phyloP scores from a whole-genome alignment of 2,797 vertebrate genomes.

The Gymnothorax reevesii region DNA sequence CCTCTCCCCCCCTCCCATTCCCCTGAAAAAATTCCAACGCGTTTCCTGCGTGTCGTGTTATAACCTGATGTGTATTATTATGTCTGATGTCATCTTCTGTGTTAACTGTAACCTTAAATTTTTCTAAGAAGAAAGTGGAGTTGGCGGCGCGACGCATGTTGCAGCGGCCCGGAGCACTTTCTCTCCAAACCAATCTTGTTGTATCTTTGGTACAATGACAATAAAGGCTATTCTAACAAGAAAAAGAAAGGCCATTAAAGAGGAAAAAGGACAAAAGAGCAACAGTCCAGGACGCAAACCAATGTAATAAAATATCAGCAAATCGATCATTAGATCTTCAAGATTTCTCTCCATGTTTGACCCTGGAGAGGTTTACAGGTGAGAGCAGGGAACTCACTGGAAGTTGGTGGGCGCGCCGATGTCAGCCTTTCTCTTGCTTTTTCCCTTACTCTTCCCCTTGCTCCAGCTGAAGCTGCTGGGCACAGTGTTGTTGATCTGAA shows the following conservation, averaged over 20 bases:
- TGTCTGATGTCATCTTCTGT: too few species aligned
- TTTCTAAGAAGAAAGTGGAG: too few species aligned
- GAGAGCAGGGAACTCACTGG: constrained; percentile 66
- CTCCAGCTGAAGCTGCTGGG: constrained; percentile 86
- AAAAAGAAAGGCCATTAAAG: constrained; percentile 40
- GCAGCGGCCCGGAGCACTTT: too few species aligned
- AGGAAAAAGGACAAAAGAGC: constrained; percentile 8
- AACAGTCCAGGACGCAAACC: not conserved
- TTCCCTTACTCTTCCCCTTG: constrained; percentile 94
- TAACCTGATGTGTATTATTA: too few species aligned
- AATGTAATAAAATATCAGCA: not conserved
- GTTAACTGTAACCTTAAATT: too few species aligned
- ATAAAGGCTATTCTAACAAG: too few species aligned
- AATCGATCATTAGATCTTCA: not conserved
- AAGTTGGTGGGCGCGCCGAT: constrained; percentile 79
- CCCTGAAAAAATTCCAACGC: too few species aligned
- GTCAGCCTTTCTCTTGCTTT: constrained; percentile 92
- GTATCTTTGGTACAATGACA: too few species aligned
- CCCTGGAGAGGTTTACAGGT: not conserved
- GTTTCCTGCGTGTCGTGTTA: too few species aligned
- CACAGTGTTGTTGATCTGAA: constrained; percentile 89
- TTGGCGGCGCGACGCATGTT: too few species aligned
- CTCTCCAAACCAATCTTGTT: too few species aligned
- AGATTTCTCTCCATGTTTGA: not conserved
- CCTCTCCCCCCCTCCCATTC: too few species aligned